Evolutionary conservation across 2,113 vertebrate species (phyloP), one percentile per base, ranked within the genome.

Genomic region (Epinephelus lanceolatus): DNA sequence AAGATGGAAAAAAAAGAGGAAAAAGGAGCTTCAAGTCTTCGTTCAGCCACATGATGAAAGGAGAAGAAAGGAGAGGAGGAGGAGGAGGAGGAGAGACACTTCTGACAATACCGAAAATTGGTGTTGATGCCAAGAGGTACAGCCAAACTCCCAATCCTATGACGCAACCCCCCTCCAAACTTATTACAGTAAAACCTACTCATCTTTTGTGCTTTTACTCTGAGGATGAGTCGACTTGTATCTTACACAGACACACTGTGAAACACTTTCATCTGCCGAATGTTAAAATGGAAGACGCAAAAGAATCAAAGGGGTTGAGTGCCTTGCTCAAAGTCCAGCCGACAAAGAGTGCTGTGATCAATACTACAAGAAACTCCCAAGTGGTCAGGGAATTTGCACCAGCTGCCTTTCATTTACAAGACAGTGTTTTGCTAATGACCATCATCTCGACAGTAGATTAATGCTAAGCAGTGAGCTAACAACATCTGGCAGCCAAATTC

Each of bases 31-130:
- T 23, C 71, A 71, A 21, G 19, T 74, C 72, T 53, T 71, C 18
- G 4, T 66, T 81, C 85, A 77, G 87, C 74, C 55, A 76, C 75
- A 86, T 84, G 88, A 89, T 86, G 87, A 90, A 86, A 89, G 82
- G 72, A 84, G 67, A 72, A 74, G 79, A 86, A 81, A 83, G 69
- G 21, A 45, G 61, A 68, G 66, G 47, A 52, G 47, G 73, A 79
- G 7, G 60, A 65, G 69, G 6, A 83, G 83, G 70, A 77, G 42
- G 81, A 80, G 59, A 82, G 76, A 55, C 27, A 45, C 69, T 81
- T 83, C 73, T 89, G 76, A 86, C 74, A 72, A 81, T 61, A 83
- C 86, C 75, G 71, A 80, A 79, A 76, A 81, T 75, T 73, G 85
- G 14, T 78, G 80, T 33, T 83, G 83, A 83, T 72, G 74, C 81